Base-by-base conservation (phyloP, 2,797 vertebrate species). In the Merluccius polli region DNA sequence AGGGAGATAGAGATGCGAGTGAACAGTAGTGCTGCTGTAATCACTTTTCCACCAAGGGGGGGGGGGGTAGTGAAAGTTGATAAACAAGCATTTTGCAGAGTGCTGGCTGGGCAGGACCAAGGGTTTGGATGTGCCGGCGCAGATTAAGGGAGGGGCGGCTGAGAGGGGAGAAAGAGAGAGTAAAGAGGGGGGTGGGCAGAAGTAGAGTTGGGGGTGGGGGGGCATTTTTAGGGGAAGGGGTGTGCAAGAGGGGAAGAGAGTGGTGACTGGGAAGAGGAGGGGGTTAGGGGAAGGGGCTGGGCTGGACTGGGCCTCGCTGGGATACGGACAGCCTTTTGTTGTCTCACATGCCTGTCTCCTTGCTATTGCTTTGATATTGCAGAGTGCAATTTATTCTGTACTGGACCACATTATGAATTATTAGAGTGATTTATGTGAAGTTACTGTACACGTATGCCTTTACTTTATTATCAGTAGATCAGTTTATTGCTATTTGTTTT, bases 31-130 rank as follows among this genome's bases (percentile, higher is more conserved):
- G 92, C 92, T 92, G 89, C 77, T 87, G 88, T 90, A 85, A 92
- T 91, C 91, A 88, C 87, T 92, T 91, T 88, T 87, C 52, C 3
- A 18, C 76, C 18, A 48, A 70, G 79, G 77, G 76, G 75, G 77
- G 35, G 70, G 38, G 38, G 7, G 38, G 38, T 3, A 9, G 38
- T 75, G 85, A 84, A 93, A 92, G 89, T 92, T 93, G 90, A 92
- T 89, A 92, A 92, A 92, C 88, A 92, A 92, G 90, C 90, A 77
- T 88, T 92, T 92, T 90, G 82, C 84, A 83, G 82, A 86, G 85
- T 87, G 87, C 85, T 87, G 83, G 83, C 85, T 80, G 85, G 35
- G 86, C 84, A 32, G 24, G 29, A 31, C 30, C 30, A 33, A 31
- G 16, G 30, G 32, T 33, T 21, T 18, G 69, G 30, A 71, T 71